Conservation (phyloP, 1,140 invertebrate species). For the Ectropis grisescens region DNA sequence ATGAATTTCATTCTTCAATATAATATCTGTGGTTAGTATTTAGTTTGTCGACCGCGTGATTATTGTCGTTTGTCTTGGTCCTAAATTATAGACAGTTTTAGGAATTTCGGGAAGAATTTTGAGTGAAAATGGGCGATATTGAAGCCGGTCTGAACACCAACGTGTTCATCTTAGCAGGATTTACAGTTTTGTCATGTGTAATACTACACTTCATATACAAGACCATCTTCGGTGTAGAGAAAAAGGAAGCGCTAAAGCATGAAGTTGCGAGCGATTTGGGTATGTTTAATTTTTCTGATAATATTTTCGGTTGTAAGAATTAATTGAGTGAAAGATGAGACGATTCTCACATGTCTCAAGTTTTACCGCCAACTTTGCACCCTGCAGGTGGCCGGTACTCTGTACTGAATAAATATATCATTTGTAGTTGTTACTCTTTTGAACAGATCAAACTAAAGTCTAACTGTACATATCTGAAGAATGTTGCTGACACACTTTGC, state of each 20-base stretch:
- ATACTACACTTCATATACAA: slow-evolving; percentile 51
- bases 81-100: slow-evolving; percentile 15
- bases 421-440: too few species aligned
- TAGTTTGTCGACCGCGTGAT: slow-evolving; percentile 50
- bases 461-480: slow-evolving; percentile 15
- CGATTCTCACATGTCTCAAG: too few species aligned
- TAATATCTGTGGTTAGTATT: too few species aligned
- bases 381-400: too few species aligned
- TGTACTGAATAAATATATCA: too few species aligned
- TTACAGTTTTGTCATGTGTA: slow-evolving; percentile 39
- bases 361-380: too few species aligned
- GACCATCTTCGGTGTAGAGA: slow-evolving; percentile 39
- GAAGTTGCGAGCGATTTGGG: slow-evolving; percentile 46
- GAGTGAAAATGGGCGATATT: slow-evolving; percentile 53
- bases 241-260: slow-evolving; percentile 36
- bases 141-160: slow-evolving; percentile 40
- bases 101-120: slow-evolving; percentile 26
- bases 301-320: too few species aligned
- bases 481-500: slow-evolving; percentile 21
- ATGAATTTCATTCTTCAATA: slow-evolving; percentile 10
- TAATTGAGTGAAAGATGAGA: too few species aligned
- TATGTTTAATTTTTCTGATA: too few species aligned
- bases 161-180: slow-evolving; percentile 29
- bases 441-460: too few species aligned
- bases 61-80: slow-evolving; percentile 19